Base-by-base conservation (phyloP, 2,113 vertebrate genomes). In the Steatornis caripensis region DNA sequence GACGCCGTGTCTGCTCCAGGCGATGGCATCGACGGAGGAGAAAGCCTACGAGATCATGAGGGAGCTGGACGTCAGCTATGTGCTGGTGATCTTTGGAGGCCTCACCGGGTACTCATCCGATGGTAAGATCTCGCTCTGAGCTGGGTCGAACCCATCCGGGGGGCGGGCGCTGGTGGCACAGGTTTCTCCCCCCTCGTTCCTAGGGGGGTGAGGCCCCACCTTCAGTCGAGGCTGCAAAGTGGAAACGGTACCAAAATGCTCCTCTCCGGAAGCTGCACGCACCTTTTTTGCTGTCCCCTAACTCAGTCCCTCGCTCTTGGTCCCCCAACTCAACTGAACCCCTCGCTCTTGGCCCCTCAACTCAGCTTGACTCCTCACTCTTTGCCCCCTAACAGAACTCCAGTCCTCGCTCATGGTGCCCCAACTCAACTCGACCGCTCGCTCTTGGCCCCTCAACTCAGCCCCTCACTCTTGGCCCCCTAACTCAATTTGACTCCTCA, bases 21-120 rank as follows among this genome's bases (percentile, higher is more conserved):
- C 99, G 3, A 99, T 99, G 99, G 99, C 99, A 1, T 99, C 99
- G 1, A 99, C 99, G 0, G 99, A 99, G 95, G 99, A 99, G 96
- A 98, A 98, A 69, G 99, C 99, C 61, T 99, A 99, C 4, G 99
- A 99, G 98, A 99, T 99, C 90, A 99, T 99, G 99, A 98, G 99
- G 86, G 99, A 99, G 98, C 98, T 99, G 74, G 99, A 99, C 10
- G 99, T 99, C 68, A 99, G 99, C 96, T 99, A 99, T 3, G 99
- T 99, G 76, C 95, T 99, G 88, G 99, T 99, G 27, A 99, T 99
- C 97, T 99, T 99, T 17, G 99, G 99, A 61, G 99, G 99, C 89
- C 98, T 99, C 84, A 99, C 99, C 0, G 99, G 99, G 1, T 99
- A 99, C 94, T 99, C 99, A 0, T 99, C 99, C 4, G 99, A 99